Percentiles rank a stretch among this genome's conserved stretches.
phyloP scores from a whole-genome alignment of 2,797 vertebrate species.

The Avahi laniger region DNA sequence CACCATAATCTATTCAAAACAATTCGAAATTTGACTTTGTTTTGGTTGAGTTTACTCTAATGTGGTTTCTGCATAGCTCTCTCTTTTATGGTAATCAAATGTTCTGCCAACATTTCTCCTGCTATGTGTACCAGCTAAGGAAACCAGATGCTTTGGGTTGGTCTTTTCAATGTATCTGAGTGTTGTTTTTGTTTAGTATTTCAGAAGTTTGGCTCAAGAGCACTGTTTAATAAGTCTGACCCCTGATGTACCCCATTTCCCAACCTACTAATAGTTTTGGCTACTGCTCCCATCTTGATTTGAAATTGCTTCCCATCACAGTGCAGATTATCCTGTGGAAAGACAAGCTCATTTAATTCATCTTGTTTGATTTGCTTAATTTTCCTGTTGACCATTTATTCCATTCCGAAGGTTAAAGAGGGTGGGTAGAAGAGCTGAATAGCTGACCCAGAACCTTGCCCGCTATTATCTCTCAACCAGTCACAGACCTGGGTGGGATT shows the following conservation, averaged over 20 bases:
- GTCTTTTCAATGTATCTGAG: constrained; percentile 81
- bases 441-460: background rate
- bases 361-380: constrained; percentile 70
- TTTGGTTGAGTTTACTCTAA: constrained; percentile 83
- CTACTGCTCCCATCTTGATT: constrained; percentile 78
- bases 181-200: constrained; percentile 86
- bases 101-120: constrained; percentile 86
- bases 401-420: constrained; percentile 58
- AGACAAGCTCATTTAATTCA: constrained; percentile 73
- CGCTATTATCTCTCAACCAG: constrained; percentile 38
- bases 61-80: constrained; percentile 83
- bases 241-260: constrained; percentile 73
- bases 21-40: constrained; percentile 84
- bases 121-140: constrained; percentile 86
- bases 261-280: constrained; percentile 77
- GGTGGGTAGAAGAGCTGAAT: constrained; percentile 26
- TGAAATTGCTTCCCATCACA: constrained; percentile 48
- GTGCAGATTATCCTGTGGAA: constrained; percentile 63
- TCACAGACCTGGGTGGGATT: constrained; percentile 7
- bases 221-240: constrained; percentile 78
- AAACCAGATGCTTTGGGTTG: constrained; percentile 88
- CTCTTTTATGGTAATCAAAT: constrained; percentile 87
- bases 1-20: constrained; percentile 77
- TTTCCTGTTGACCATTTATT: constrained; percentile 73
- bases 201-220: constrained; percentile 81